Conservation (phyloP, 2,113 vertebrate species). For the Spheniscus mendiculus region DNA sequence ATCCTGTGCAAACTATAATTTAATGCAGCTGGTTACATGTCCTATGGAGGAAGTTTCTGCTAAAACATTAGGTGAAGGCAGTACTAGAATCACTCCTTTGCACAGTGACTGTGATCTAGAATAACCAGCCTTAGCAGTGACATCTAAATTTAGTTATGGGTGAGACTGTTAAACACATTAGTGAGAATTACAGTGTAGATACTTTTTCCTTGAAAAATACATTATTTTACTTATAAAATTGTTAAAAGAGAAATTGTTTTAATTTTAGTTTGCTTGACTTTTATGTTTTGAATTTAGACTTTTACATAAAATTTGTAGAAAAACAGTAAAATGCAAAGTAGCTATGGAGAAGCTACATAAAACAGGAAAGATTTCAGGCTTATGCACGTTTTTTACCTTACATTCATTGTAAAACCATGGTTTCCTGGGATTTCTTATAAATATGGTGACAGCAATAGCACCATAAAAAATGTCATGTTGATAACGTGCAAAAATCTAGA, state of each 20-base stretch:
- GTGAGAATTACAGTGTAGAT: not conserved
- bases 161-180: not conserved
- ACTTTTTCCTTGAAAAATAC: not conserved
- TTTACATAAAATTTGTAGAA: not conserved
- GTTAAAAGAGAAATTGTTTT: conserved; percentile 27
- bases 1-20: not conserved
- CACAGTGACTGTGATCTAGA: not conserved
- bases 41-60: not conserved
- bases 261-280: conserved; percentile 12
- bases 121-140: not conserved
- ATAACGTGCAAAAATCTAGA: not conserved
- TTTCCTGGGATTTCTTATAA: not conserved
- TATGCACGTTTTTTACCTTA: not conserved
- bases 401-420: not conserved
- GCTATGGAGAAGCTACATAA: not conserved
- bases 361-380: not conserved
- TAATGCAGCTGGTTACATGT: not conserved
- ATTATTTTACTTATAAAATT: not conserved
- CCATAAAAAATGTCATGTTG: not conserved
- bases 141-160: not conserved
- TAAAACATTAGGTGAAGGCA: not conserved
- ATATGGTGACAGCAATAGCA: not conserved
- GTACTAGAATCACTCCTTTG: not conserved
- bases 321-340: conserved; percentile 9
- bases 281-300: conserved; percentile 12